Base-by-base conservation (phyloP, 2,797 vertebrate genomes). In the Eulemur coronatus region DNA sequence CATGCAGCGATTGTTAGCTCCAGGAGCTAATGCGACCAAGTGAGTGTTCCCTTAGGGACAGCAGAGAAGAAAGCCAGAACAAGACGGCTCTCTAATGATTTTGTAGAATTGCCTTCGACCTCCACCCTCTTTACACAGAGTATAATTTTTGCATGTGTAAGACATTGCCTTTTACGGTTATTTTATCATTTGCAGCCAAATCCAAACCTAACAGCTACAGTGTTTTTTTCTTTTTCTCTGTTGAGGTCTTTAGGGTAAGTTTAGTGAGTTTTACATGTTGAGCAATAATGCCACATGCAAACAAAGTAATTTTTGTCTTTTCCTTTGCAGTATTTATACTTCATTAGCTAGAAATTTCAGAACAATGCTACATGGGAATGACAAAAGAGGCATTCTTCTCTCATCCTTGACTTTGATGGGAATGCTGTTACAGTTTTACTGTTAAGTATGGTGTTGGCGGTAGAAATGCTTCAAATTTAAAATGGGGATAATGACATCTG, bases 331-430 rank as follows among this genome's bases (percentile, higher is more conserved):
- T 26, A 46, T 41, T 55, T 82, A 72, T 72, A 89, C 26, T 84
- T 94, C n/a, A 75, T 86, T 91, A 78, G 35, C 59, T 52, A 52
- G 81, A 95, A 69, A 94, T 95, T 92, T 96, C 76, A 84, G 61
- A 67, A 86, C 7, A 59, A 12, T 63, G 14, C 22, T 73, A 50
- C 20, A 81, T 5, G 46, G 55, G 78, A 92, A 82, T 79, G 67
- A 96, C 76, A 82, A 86, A 91, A 78, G 48, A 73, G 59, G 10
- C 65, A 78, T 93, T 84, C 65, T 94, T 89, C 61, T 94, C 57
- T 80, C 79, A 67, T 61, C 92, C 59, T 90, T 95, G 84, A 92
- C 65, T 95, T 87, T 91, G 95, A 81, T 91, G 55, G 50, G 72
- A 80, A 90, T 86, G 76, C 43, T 67, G 4, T 61, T 81, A 43